phyloP scores from a whole-genome alignment of 2,797 vertebrate genomes.

The Dendrocincla fuliginosa region DNA sequence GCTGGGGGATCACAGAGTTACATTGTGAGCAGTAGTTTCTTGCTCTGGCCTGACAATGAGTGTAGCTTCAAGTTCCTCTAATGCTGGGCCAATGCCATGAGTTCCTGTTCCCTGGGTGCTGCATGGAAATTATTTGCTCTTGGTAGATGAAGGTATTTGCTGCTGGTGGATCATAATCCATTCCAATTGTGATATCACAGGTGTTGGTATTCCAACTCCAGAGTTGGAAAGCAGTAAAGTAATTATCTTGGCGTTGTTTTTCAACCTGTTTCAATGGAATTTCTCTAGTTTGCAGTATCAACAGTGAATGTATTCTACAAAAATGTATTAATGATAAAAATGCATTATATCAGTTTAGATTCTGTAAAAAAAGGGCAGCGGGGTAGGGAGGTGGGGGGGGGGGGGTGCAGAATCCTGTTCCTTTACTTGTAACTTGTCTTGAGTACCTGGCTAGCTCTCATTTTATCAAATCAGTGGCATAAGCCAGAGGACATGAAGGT shows the following conservation, averaged over 20 bases:
- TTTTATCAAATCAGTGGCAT: not conserved
- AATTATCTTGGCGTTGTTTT: not conserved
- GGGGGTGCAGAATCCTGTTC: not conserved
- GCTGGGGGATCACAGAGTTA: not conserved
- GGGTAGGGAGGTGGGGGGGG: too few relatives aligned
- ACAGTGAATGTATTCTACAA: not conserved
- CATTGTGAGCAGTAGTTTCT: not conserved
- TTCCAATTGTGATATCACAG: not conserved
- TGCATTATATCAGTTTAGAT: not conserved
- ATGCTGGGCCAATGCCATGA: not conserved
- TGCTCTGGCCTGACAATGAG: not conserved
- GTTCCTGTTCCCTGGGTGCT: not conserved
- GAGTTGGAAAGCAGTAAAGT: not conserved
- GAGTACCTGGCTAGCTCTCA: not conserved
- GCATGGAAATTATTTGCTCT: not conserved
- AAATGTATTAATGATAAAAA: not conserved
- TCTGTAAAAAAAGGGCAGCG: not conserved
- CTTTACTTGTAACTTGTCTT: not conserved
- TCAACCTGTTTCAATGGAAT: not conserved
- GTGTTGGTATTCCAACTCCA: not conserved
- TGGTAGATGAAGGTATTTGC: not conserved
- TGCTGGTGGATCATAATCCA: not conserved
- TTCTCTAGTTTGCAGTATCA: not conserved
- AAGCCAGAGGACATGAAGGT: not conserved
- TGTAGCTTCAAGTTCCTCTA: not conserved